phyloP scores from a whole-genome alignment of 2,888 invertebrate species.

The Gymnoscelis rufifasciata region DNA sequence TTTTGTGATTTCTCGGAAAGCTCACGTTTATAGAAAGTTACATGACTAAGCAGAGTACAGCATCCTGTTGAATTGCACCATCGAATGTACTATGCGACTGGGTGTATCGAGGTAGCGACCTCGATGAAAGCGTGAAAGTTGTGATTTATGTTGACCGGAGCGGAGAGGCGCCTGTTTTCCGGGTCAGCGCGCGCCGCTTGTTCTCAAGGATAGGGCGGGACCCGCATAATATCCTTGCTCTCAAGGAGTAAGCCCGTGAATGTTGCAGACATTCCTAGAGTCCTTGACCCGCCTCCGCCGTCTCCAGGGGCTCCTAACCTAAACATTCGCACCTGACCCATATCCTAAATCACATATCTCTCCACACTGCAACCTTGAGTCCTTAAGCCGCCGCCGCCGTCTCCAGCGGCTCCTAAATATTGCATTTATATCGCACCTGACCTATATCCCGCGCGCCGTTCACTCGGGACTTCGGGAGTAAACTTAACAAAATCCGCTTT shows the following conservation, averaged over 20 bases:
- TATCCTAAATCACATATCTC: too few relatives aligned
- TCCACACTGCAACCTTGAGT: too few relatives aligned
- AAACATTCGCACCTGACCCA: too few relatives aligned
- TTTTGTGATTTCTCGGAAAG: constrained; percentile 4
- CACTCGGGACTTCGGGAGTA: neutral
- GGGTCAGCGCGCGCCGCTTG: too few relatives aligned
- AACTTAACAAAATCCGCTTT: constrained; percentile 4
- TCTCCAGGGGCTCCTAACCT: too few relatives aligned
- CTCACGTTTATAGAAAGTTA: neutral
- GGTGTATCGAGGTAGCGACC: too few relatives aligned
- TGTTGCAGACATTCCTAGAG: neutral
- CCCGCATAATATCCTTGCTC: too few relatives aligned
- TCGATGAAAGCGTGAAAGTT: constrained; percentile 5
- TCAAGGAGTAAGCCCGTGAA: neutral
- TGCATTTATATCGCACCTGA: constrained; percentile 1
- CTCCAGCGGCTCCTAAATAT: neutral
- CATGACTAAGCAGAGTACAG: neutral
- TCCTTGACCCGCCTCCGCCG: constrained; percentile 1
- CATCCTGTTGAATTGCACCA: neutral
- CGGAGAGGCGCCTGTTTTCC: too few relatives aligned
- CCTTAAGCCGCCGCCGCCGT: neutral
- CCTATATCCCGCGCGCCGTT: constrained; percentile 1
- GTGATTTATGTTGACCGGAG: neutral
- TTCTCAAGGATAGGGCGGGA: too few relatives aligned
- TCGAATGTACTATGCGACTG: too few relatives aligned